Base-by-base conservation (phyloP, 2,888 invertebrate species). In the Nephrotoma appendiculata region DNA sequence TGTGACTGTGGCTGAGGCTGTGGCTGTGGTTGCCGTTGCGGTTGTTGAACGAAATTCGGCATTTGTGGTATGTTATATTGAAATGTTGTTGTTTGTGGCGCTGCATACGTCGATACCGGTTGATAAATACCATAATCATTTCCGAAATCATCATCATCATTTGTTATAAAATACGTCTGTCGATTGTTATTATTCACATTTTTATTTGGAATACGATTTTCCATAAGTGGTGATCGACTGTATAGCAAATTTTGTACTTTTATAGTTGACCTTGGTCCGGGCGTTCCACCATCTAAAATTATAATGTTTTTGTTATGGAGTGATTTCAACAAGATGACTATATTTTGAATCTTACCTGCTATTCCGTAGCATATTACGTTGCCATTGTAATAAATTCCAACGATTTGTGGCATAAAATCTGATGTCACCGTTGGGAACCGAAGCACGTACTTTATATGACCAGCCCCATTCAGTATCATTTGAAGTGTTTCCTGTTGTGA, bases 381-480 rank as follows among this genome's bases (percentile, higher is more conserved):
- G 86, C 93, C 93, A 89, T 95, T 95, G 41, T 93, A 92, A 6
- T 91, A 90, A 44, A 95, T 92, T 87, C 92, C 91, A 0, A 94
- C 93, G 31, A 95, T 89, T 88, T 92, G 92, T 0, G 95, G 95
- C 45, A 93, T 89, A 0, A 93, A 93, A 44, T 92, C 90, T 84
- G 92, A 92, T 9, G 31, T 4, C 0, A 31, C 31, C 86, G 93
- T 92, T 0, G 95, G 95, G 89, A 95, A 95, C 88, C 92, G 91
- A 0, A 95, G 91, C 88, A 92, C 92, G 89, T 95, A 95, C 9
- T 90, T 88, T 4, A 93, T 90, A 31, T 6, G 3, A 0, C 92
- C 91, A 41, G 90, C 89, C 85, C 91, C 89, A n/a, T 90, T 88
- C 48, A 90, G 88, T 11, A 92, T 89, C 86, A 90, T 89, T 45